Evolutionary conservation across 2,888 invertebrate species (phyloP), one percentile per base, ranked within the genome.

Genomic region (Antitype chi): DNA sequence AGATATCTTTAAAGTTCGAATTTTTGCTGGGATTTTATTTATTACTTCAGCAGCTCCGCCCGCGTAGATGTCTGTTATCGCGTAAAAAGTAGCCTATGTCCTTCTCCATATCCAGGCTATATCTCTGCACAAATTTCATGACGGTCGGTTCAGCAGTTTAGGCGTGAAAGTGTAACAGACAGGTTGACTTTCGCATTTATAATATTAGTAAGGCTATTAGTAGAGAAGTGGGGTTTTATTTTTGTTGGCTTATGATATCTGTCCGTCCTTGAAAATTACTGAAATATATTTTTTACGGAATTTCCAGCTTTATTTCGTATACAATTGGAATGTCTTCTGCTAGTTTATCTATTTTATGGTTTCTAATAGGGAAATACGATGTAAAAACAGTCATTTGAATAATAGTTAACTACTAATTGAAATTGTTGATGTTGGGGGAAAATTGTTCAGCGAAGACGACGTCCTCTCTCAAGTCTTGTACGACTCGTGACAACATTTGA

Each of bases 341-440:
- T 13, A 52, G 3, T 77, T 20, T 43, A 28, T 60, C 3, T 38
- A 53, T 47, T 66, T 28, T 47, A 38, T 62, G 60, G 28, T 72
- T 62, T 49, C 23, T 7, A 55, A 25, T 57, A 52, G 15, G 32
- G 11, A 67, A 62, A 68, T 52, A 28, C 38, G 53, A 38, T 49
- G 32, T 49, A 28, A 28, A 49, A 67, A 53, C 66, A 64, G 17
- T 15, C 43, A 74, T 66, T 66, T 38, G 2, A 49, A 55, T 49
- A 55, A 55, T 55, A 43, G 8, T 59, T 47, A 64, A 3, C 15
- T 49, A n/a, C 32, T 68, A 68, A 17, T 68, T 49, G 7, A 55
- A 62, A 38, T 69, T 52, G 11, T 43, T 57, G 3, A 78, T 69
- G 23, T n/a, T 13, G 9, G 15, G 32, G 25, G 43, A 32, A 49